Evolutionary conservation across 2,888 invertebrate species (phyloP).

Genomic region (Sympetrum striolatum): DNA sequence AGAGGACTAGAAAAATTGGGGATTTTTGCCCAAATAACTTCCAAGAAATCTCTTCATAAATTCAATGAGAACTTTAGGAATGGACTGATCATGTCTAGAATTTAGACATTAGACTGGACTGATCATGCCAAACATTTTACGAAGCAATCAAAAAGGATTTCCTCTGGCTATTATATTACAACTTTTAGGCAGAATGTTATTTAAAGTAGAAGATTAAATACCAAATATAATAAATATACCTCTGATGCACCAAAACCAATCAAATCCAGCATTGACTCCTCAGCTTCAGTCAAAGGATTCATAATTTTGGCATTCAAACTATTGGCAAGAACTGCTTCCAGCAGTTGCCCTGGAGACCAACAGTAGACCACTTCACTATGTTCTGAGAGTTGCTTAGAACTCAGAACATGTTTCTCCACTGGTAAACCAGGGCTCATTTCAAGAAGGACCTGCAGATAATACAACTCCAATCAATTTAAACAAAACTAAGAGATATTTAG

Average conservation of each 20-base stretch:
- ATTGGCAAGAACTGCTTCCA: slow-evolving; percentile 58
- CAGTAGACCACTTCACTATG: slow-evolving; percentile 58
- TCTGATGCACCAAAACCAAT: slow-evolving; percentile 66
- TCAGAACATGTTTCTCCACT: slow-evolving; percentile 71
- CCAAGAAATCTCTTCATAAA: too few relatives aligned
- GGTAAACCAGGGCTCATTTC: slow-evolving; percentile 73
- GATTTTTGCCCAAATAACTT: too few relatives aligned
- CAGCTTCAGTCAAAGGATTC: slow-evolving; percentile 61
- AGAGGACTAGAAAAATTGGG: too few relatives aligned
- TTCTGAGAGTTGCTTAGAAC: slow-evolving; percentile 65
- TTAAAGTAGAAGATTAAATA: too few relatives aligned
- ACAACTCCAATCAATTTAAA: neutral
- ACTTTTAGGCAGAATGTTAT: too few relatives aligned
- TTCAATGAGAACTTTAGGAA: too few relatives aligned
- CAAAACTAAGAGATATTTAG: neutral
- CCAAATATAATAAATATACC: slow-evolving; percentile 54
- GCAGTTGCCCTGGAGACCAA: slow-evolving; percentile 58
- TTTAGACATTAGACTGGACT: too few relatives aligned
- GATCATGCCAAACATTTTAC: too few relatives aligned
- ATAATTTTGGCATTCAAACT: slow-evolving; percentile 58
- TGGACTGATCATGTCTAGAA: too few relatives aligned
- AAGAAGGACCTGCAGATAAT: slow-evolving; percentile 63
- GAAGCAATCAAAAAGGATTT: too few relatives aligned
- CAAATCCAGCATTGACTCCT: slow-evolving; percentile 66
- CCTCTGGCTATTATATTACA: too few relatives aligned